A percentile compares a stretch with the other conserved stretches of the same genome.
Conservation (phyloP, 2,888 invertebrate genomes). For the Sthenelais limicola region DNA sequence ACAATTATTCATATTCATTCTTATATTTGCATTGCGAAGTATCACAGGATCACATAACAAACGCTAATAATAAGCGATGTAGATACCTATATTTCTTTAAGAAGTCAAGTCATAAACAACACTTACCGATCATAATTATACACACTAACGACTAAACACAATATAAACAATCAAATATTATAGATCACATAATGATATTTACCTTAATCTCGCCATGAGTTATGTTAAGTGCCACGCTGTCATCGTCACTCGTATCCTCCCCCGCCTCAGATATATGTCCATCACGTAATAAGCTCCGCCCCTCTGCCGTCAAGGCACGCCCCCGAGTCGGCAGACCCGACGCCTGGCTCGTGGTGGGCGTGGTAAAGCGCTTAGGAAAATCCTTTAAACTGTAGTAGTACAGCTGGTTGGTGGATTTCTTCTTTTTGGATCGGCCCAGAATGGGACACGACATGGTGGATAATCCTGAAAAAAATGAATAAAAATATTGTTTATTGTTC, state of each 20-base stretch:
- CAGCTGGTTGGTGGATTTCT: slow-evolving; percentile 1
- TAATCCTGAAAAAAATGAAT: no score
- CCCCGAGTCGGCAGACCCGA: slow-evolving; percentile 1
- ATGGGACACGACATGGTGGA: slow-evolving; percentile 26
- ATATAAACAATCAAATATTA: no score
- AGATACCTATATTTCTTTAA: no score
- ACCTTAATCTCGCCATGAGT: slow-evolving; percentile 25
- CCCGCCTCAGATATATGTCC: slow-evolving; percentile 17
- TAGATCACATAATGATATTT: no score
- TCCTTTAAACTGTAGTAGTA: slow-evolving; percentile 34
- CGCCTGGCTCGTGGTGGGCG: slow-evolving; percentile 9
- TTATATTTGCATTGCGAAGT: no score
- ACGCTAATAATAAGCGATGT: no score
- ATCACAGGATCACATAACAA: no score
- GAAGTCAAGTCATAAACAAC: no score
- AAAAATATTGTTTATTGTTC: no score
- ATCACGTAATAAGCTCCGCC: slow-evolving; percentile 32
- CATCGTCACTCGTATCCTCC: slow-evolving; percentile 17
- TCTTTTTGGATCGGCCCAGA: slow-evolving; percentile 23
- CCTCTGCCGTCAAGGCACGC: slow-evolving; percentile 2
- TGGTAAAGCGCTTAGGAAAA: slow-evolving; percentile 25
- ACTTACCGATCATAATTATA: no score
- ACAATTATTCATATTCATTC: no score
- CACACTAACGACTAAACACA: no score
- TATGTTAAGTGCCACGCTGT: background rate